phyloP scores from a whole-genome alignment of 2,113 vertebrate genomes.

The Xenus cinereus region DNA sequence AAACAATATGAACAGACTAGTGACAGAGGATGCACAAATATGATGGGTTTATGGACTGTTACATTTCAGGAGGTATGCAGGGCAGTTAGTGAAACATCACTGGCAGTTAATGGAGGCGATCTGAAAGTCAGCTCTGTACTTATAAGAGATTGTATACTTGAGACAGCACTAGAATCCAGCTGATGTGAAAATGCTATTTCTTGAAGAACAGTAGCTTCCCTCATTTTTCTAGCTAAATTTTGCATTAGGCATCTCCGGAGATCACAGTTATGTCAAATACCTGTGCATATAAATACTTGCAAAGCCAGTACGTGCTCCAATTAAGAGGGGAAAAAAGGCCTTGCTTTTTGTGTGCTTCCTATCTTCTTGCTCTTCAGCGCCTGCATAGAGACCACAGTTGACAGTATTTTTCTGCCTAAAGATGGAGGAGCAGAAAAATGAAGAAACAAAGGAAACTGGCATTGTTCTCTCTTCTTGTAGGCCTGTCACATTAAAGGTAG shows the following conservation, averaged over 20 bases:
- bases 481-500: neutral
- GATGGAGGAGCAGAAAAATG: neutral
- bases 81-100: neutral
- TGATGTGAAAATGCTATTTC: neutral
- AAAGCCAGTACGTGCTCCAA: neutral
- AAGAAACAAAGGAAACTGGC: neutral
- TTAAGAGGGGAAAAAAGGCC: neutral
- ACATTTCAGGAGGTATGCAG: fast-evolving
- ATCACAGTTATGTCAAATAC: neutral
- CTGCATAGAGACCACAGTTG: neutral
- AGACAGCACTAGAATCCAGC: neutral
- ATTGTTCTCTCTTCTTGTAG: neutral
- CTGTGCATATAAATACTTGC: neutral
- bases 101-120: neutral
- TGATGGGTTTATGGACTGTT: neutral
- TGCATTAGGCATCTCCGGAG: neutral
- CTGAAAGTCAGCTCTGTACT: neutral
- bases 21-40: neutral
- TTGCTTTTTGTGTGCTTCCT: neutral
- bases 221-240: neutral
- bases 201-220: neutral
- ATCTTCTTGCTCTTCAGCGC: neutral
- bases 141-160: neutral
- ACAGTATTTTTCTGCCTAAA: neutral
- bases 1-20: neutral